Evolutionary conservation across 2,113 vertebrate species (phyloP), one percentile per base, ranked within the genome.

Genomic region (Monopterus albus): DNA sequence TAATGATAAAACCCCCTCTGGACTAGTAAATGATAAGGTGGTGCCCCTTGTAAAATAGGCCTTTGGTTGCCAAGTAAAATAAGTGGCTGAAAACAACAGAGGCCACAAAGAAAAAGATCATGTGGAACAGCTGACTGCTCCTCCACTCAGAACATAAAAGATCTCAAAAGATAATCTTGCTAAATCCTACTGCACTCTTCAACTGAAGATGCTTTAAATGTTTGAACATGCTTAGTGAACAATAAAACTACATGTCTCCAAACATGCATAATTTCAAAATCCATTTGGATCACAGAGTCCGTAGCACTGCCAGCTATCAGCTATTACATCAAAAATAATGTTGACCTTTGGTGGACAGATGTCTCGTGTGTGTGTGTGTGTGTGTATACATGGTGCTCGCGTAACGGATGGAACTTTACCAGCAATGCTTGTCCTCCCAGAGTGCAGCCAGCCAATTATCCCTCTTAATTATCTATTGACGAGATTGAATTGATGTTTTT

Each of bases 381-480:
- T 45, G 38, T 43, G 25, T 61, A 49, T 21, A 46, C 18, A 46
- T 7, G 14, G 69, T 46, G 73, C 78, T 84, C 72, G 84, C 52
- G 56, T 80, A 87, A 76, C 79, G 53, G 57, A 85, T 85, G 84
- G 82, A 84, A 78, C 68, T 57, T 63, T 73, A 79, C 84, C 86
- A 86, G 72, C 74, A 61, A 49, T 35, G 52, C 86, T 55, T 43
- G 86, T 87, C 83, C 81, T 81, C 88, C 71, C 76, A 72, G 66
- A 78, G 81, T 61, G 53, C 67, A 81, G 75, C 72, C 78, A 85
- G 87, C 80, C 87, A 91, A 91, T 92, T 91, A 93, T 84, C 82
- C 88, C 79, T 89, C 87, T 91, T 91, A 91, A 93, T 93, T 89
- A 92, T 91, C 87, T 92, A 92, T 91, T 89, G 90, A 93, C 87